phyloP scores from a whole-genome alignment of 2,113 vertebrate species.

The Calidris pygmaea region DNA sequence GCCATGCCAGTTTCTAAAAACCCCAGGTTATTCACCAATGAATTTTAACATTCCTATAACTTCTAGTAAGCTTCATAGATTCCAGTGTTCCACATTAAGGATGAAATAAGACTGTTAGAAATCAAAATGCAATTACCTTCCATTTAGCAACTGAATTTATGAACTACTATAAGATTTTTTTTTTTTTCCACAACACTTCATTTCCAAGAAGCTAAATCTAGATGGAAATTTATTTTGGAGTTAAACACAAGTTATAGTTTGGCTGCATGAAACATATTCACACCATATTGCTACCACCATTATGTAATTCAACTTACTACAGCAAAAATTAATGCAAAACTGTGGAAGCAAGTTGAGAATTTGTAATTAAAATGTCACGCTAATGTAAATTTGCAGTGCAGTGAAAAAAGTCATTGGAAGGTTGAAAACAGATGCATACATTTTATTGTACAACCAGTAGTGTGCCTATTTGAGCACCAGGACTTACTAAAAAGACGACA shows the following conservation, averaged over 20 bases:
- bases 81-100: not conserved
- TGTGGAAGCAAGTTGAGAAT: not conserved
- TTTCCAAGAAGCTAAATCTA: not conserved
- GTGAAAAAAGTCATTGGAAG: not conserved
- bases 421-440: not conserved
- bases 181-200: not conserved
- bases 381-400: not conserved
- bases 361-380: conserved; percentile 15
- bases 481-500: not conserved
- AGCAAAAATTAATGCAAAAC: not conserved
- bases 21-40: not conserved
- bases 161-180: not conserved
- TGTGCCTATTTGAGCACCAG: not conserved
- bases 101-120: not conserved
- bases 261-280: not conserved
- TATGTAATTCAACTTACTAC: not conserved
- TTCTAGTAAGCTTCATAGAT: not conserved
- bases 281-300: not conserved
- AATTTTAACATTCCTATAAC: not conserved
- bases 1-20: not conserved
- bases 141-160: conserved; percentile 33
- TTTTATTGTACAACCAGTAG: not conserved
- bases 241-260: conserved; percentile 18
- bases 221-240: conserved; percentile 3
- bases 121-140: not conserved